These are phyloP conservation scores for Theristus sp. DNA, from an alignment of 2,888 invertebrate genomes.

Conservation along the genomic window DNA sequence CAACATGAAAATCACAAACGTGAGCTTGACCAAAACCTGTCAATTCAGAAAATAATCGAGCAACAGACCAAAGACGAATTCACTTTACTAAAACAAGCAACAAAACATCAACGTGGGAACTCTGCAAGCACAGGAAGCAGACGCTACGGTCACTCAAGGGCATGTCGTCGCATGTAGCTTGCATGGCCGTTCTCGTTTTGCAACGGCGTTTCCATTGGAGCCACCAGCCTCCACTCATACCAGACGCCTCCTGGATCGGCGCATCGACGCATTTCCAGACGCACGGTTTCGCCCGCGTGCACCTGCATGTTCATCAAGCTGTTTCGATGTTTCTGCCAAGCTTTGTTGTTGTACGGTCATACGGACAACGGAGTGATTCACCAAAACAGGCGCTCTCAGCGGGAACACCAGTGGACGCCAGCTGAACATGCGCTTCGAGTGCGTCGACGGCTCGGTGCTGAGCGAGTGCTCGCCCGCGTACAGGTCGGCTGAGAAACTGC, in stretches of 20 bases:
- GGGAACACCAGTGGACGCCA: conserved; percentile 97
- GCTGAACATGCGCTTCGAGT: conserved; percentile 50
- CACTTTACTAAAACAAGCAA: too few relatives aligned
- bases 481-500: background rate
- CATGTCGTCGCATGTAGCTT: conserved; percentile 14
- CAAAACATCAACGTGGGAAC: too few relatives aligned
- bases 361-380: conserved; percentile 2
- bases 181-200: conserved; percentile 18
- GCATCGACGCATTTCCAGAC: conserved; percentile 15
- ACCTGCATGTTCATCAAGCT: too few relatives aligned
- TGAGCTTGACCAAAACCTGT: too few relatives aligned
- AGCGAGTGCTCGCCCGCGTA: background rate
- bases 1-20: too few relatives aligned
- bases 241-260: conserved; percentile 19
- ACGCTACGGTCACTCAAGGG: too few relatives aligned
- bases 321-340: too few relatives aligned
- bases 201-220: conserved; percentile 5
- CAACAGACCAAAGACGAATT: too few relatives aligned
- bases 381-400: conserved; percentile 14
- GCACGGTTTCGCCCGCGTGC: conserved; percentile 4
- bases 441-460: background rate
- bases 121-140: too few relatives aligned
- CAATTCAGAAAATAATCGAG: too few relatives aligned
- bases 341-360: background rate
- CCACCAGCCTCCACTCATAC: conserved; percentile 20